Evolutionary conservation across 2,888 invertebrate genomes (phyloP), one percentile per base, ranked within the genome.

Genomic region (Hipparchia semele): DNA sequence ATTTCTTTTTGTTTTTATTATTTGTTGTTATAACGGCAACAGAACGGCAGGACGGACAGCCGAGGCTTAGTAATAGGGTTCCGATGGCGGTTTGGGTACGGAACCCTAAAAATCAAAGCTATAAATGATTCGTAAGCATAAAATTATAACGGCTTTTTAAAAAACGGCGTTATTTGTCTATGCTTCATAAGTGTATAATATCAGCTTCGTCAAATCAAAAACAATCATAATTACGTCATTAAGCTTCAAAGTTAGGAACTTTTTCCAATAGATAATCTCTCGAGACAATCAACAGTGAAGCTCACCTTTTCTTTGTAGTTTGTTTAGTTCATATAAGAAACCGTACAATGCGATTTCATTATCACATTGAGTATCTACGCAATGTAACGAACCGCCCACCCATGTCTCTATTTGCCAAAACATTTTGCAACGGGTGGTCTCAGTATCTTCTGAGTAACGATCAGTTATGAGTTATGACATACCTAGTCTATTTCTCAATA

Each of bases 391-490:
- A 13, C 33, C 68, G 68, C 68, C 68, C 49, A 68, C 68, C 13
- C 59, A 12, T 51, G 68, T 59, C 46, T 68, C 68, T 68, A 49
- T 68, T 68, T 68, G 59, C 68, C 33, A 59, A 68, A 68, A 60
- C 51, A 49, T 12, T 39, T 39, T 68, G 7, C 68, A 51, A 49
- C 59, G 59, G 68, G 59, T 68, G 68, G 68, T 68, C 68, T n/a
- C 7, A 0, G 2, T 59, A 23, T 49, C 51, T 33, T 56, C 45
- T 13, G 39, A 56, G 67, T 60, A 59, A 59, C 59, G 23, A 68
- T 68, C 49, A 65, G 6, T 6, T 53, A 64, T 51, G 49, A 23
- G 23, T 64, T 49, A 68, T 49, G 33, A 68, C 59, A 68, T 56
- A 54, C 9, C 9, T 45, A 5, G 4, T 9, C 13, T 51, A 46